Evolutionary conservation across 2,888 invertebrate species (phyloP).

Genomic region (Ethmia dodecea): DNA sequence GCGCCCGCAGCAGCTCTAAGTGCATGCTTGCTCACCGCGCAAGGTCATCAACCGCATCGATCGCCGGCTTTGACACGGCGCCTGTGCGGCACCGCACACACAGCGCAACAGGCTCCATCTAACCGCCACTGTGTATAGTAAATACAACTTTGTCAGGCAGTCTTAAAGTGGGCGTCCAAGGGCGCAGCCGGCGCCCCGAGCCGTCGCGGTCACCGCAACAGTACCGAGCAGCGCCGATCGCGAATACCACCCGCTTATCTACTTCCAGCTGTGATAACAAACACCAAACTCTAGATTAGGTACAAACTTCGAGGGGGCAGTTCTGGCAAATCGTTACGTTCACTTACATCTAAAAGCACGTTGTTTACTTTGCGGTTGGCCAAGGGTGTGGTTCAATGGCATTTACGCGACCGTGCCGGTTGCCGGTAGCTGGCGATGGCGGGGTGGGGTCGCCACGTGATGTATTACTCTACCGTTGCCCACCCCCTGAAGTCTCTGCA

Average conservation of each 20-base stretch:
- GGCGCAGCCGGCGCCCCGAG: constrained; percentile 53
- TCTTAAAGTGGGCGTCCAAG: constrained; percentile 53
- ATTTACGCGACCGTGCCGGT: constrained; percentile 29
- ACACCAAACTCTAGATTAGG: constrained; percentile 34
- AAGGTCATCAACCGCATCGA: constrained; percentile 60
- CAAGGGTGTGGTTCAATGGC: constrained; percentile 49
- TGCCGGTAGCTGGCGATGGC: constrained; percentile 19
- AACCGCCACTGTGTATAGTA: constrained; percentile 39
- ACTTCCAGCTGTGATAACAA: constrained; percentile 44
- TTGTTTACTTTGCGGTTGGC: constrained; percentile 23
- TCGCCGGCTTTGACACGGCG: constrained; percentile 40
- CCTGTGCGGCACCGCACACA: constrained; percentile 33
- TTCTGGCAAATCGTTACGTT: neutral
- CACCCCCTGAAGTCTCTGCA: constrained; percentile 18
- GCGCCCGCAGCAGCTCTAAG: neutral
- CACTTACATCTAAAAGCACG: constrained; percentile 5
- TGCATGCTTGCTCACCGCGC: constrained; percentile 33
- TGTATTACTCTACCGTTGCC: constrained; percentile 26
- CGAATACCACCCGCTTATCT: constrained; percentile 15
- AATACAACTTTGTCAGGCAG: constrained; percentile 44
- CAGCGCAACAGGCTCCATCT: constrained; percentile 39
- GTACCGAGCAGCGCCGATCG: constrained; percentile 20
- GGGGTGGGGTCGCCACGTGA: constrained; percentile 26
- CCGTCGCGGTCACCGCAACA: constrained; percentile 33
- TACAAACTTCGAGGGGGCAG: constrained; percentile 5